A percentile compares a stretch with the other conserved stretches of the same genome.
phyloP scores from a whole-genome alignment of 1,140 invertebrate genomes.

The Brachionus rubens region DNA sequence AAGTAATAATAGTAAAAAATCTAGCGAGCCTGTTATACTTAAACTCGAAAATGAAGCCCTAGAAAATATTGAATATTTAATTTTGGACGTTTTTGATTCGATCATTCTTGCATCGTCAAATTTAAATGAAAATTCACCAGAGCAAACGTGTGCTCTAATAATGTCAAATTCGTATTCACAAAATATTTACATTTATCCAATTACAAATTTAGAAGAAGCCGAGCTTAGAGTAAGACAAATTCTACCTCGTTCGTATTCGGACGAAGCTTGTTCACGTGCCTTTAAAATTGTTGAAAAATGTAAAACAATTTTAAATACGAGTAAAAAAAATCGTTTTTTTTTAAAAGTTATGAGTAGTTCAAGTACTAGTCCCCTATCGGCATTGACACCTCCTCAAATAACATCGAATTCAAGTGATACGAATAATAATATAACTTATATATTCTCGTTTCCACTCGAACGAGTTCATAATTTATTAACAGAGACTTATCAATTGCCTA shows the following conservation, averaged over 20 bases:
- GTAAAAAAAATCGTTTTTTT: conserved; percentile 21
- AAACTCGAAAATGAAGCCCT: conserved; percentile 40
- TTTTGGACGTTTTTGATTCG: conserved; percentile 23
- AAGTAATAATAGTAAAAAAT: not conserved
- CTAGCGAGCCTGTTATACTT: not conserved
- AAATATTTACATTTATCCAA: conserved; percentile 19
- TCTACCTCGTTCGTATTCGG: conserved; percentile 9
- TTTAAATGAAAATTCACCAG: not conserved
- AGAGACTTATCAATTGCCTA: not conserved
- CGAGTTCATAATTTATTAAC: conserved; percentile 7
- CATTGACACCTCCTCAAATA: conserved; percentile 15
- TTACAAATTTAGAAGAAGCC: conserved; percentile 26
- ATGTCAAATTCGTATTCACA: conserved; percentile 21
- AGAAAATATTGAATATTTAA: conserved; percentile 8
- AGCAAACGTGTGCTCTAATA: not conserved
- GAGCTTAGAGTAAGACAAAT: conserved; percentile 17
- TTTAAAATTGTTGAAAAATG: conserved; percentile 24
- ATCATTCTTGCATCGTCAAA: conserved; percentile 26
- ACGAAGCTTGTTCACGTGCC: not conserved
- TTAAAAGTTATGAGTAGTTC: not conserved
- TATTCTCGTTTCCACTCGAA: conserved; percentile 18
- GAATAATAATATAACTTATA: conserved; percentile 12
- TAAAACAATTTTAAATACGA: conserved; percentile 8
- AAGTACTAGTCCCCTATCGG: not conserved
- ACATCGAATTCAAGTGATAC: not conserved